Conservation (phyloP, 2,888 invertebrate species). For the Busseola fusca region DNA sequence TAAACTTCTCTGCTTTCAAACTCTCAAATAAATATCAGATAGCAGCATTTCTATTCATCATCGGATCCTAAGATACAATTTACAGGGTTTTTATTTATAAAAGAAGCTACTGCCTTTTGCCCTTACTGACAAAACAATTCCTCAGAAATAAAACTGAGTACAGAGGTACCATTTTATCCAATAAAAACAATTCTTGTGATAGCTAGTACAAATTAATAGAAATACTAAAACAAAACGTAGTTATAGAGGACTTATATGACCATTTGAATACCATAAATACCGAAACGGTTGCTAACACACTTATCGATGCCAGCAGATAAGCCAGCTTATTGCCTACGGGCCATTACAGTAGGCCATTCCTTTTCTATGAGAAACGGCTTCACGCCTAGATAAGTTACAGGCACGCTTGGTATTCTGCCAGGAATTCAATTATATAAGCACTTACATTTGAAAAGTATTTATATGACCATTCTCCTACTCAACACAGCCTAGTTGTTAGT, state of each 20-base stretch:
- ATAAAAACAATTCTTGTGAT: neutral
- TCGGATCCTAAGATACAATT: neutral
- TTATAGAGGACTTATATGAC: neutral
- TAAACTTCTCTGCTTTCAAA: neutral
- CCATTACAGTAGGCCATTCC: slow-evolving; percentile 23
- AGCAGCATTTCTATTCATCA: neutral
- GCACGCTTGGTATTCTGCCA: slow-evolving; percentile 38
- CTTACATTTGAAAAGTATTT: neutral
- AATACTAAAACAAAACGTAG: neutral
- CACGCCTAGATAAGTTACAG: slow-evolving; percentile 26
- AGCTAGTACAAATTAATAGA: neutral
- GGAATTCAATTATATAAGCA: slow-evolving; percentile 29
- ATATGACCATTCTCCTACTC: neutral
- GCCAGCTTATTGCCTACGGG: slow-evolving; percentile 18
- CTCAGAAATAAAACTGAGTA: neutral
- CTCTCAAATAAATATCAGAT: neutral
- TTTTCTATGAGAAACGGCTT: slow-evolving; percentile 32
- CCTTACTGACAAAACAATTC: neutral
- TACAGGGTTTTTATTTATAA: neutral
- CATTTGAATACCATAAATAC: slow-evolving; percentile 10
- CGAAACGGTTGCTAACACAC: slow-evolving; percentile 6
- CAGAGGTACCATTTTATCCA: neutral
- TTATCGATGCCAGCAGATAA: slow-evolving; percentile 14
- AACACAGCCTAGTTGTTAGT: neutral
- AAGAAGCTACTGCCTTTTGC: neutral